A percentile compares a stretch with the other conserved stretches of the same genome.
Conservation (phyloP, 2,888 invertebrate species). For the Apotomis betuletana region DNA sequence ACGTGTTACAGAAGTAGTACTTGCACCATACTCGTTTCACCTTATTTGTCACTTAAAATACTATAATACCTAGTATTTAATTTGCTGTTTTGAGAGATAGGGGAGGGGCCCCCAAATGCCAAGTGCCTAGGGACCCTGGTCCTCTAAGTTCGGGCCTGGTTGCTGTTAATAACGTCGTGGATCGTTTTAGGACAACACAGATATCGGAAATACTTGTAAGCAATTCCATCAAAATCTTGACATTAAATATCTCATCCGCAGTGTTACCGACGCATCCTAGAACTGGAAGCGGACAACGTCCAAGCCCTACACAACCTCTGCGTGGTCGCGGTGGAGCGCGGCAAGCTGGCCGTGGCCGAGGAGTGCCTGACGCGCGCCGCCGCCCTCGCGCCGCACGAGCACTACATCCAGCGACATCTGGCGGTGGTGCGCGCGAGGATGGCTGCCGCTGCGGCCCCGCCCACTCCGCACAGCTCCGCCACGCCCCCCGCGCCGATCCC, state of each 20-base stretch:
- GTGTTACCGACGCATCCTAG: slow-evolving; percentile 95
- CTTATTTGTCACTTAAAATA: no score
- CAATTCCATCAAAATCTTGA: not conserved
- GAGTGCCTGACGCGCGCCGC: slow-evolving; percentile 92
- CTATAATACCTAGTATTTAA: no score
- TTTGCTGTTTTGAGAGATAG: no score
- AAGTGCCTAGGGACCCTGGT: no score
- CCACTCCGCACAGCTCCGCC: slow-evolving; percentile 44
- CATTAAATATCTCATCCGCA: slow-evolving; percentile 61
- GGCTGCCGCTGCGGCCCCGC: slow-evolving; percentile 50
- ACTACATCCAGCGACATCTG: slow-evolving; percentile 95
- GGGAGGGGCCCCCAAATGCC: no score
- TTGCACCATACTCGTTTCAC: no score
- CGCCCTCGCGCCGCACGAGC: slow-evolving; percentile 92
- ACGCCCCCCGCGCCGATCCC: slow-evolving; percentile 47
- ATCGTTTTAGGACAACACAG: slow-evolving; percentile 79
- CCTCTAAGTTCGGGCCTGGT: no score
- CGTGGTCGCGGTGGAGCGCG: slow-evolving; percentile 97
- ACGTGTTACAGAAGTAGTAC: no score
- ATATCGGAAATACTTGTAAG: no score
- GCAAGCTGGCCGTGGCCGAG: slow-evolving; percentile 92
- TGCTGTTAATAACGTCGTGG: no score
- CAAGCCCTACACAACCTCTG: slow-evolving; percentile 98
- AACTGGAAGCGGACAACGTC: slow-evolving; percentile 94
- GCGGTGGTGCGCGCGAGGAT: slow-evolving; percentile 91